Conservation (phyloP, 2,888 invertebrate species). For the Stenolophus ochropezus region DNA sequence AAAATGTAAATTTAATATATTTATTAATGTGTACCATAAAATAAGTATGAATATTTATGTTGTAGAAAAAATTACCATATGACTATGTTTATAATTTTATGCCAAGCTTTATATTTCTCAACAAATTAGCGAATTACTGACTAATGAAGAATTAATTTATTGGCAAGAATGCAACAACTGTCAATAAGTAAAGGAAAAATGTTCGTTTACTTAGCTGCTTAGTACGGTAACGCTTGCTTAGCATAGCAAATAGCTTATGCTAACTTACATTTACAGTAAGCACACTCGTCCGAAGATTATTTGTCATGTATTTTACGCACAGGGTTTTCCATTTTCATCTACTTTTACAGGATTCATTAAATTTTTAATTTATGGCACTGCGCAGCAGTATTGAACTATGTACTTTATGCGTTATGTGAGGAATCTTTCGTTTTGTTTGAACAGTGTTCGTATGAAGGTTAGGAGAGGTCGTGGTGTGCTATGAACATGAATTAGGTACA, state of each 20-base stretch:
- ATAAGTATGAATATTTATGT: constrained; percentile 25
- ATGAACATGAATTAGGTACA: constrained; percentile 5
- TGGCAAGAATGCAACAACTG: constrained; percentile 4
- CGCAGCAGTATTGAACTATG: background rate
- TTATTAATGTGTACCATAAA: constrained; percentile 21
- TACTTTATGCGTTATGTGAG: background rate
- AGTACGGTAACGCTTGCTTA: constrained; percentile 37
- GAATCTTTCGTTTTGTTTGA: background rate
- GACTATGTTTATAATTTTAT: constrained; percentile 31
- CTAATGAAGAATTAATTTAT: constrained; percentile 34
- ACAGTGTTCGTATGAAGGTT: constrained; percentile 23
- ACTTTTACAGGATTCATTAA: constrained; percentile 5
- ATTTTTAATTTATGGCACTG: constrained; percentile 9
- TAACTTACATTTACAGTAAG: constrained; percentile 33
- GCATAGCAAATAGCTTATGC: constrained; percentile 24
- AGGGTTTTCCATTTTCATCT: constrained; percentile 8
- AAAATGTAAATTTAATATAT: constrained; percentile 36
- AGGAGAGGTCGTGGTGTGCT: background rate
- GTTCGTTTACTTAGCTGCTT: background rate
- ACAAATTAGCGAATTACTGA: constrained; percentile 33
- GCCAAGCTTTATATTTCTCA: background rate
- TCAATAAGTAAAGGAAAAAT: constrained; percentile 23
- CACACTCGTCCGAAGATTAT: constrained; percentile 10
- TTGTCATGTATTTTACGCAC: constrained; percentile 17
- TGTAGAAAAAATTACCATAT: constrained; percentile 20